phyloP scores from a whole-genome alignment of 2,888 invertebrate species.

The Lepidocyrtinus sp. region DNA sequence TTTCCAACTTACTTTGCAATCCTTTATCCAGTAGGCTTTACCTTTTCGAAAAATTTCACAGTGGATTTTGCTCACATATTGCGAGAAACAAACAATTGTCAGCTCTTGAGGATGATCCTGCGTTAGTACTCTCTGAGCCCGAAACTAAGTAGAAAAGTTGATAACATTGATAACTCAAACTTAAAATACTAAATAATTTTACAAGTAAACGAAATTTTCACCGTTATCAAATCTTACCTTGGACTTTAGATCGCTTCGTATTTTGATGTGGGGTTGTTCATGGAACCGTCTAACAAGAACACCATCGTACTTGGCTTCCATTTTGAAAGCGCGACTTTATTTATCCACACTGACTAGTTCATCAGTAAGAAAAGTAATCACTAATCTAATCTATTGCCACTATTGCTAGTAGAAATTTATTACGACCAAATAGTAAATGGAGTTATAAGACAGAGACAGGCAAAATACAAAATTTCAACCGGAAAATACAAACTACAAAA shows the following conservation, averaged over 20 bases:
- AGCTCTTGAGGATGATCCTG: background rate
- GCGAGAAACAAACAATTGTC: slow-evolving; percentile 36
- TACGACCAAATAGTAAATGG: too few species aligned
- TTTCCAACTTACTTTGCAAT: slow-evolving; percentile 44
- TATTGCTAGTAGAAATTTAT: too few species aligned
- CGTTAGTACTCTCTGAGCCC: slow-evolving; percentile 9
- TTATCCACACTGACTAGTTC: too few species aligned
- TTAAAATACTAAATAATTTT: background rate
- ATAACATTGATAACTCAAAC: background rate
- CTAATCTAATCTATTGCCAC: too few species aligned
- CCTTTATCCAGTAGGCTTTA: slow-evolving; percentile 52
- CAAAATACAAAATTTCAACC: background rate
- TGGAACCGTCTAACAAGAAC: slow-evolving; percentile 32
- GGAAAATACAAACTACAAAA: too few species aligned
- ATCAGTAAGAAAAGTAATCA: too few species aligned
- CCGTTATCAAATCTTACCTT: slow-evolving; percentile 26
- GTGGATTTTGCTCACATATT: slow-evolving; percentile 53
- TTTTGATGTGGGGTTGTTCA: background rate
- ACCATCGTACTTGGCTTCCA: slow-evolving; percentile 34
- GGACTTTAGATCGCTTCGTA: background rate
- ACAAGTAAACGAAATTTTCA: background rate
- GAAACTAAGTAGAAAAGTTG: slow-evolving; percentile 20
- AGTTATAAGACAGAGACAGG: too few species aligned
- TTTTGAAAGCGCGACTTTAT: background rate
- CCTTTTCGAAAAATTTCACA: slow-evolving; percentile 41